phyloP scores from a whole-genome alignment of 2,888 invertebrate genomes.

The Diarsia rubi region DNA sequence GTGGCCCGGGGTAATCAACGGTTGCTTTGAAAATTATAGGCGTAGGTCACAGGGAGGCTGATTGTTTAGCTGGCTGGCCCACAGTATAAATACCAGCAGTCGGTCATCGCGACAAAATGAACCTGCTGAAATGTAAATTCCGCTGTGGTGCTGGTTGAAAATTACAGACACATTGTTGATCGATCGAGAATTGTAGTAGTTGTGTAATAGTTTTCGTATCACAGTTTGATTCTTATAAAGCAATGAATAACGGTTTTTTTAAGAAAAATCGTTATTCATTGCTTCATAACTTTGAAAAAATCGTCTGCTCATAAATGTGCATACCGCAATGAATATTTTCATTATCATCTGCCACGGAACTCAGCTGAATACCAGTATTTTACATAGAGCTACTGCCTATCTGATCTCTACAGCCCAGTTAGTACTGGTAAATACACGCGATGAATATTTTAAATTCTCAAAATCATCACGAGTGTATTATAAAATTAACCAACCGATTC shows the following conservation, averaged over 20 bases:
- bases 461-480: background rate
- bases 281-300: background rate
- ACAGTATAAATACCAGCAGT: slow-evolving; percentile 20
- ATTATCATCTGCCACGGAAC: background rate
- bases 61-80: slow-evolving; percentile 36
- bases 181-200: background rate
- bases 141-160: background rate
- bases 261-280: background rate
- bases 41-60: slow-evolving; percentile 13
- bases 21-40: slow-evolving; percentile 60
- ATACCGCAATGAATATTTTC: background rate
- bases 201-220: background rate
- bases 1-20: slow-evolving; percentile 59
- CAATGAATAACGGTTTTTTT: background rate
- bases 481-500: background rate
- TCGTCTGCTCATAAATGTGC: background rate
- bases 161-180: background rate
- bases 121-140: slow-evolving; percentile 5
- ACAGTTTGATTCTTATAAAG: too few relatives aligned
- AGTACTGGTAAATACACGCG: background rate
- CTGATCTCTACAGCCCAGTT: background rate
- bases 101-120: background rate
- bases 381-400: background rate
- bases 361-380: background rate
- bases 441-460: background rate